phyloP scores from a whole-genome alignment of 2,888 invertebrate genomes.

The Elmis aenea region DNA sequence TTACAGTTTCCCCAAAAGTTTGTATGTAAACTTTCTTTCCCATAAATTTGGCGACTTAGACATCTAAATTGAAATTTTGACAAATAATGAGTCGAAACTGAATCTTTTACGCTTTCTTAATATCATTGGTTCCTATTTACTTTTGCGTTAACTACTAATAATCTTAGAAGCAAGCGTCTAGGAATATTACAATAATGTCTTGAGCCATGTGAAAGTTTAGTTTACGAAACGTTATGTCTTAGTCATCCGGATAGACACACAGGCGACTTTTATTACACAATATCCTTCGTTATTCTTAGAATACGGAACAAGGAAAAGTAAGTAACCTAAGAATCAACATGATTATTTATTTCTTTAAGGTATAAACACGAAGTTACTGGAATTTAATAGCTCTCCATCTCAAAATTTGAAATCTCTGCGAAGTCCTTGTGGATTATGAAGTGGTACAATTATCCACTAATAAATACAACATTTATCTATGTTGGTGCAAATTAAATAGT shows the following conservation, averaged over 20 bases:
- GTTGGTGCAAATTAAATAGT: no score
- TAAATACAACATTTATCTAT: no score
- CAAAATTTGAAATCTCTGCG: no score
- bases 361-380: neutral
- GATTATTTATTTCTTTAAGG: neutral
- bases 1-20: no score
- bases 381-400: neutral
- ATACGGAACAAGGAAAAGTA: neutral
- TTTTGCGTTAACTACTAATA: constrained; percentile 8
- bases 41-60: no score
- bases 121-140: constrained; percentile 8
- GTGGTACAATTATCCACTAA: no score
- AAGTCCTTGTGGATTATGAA: no score
- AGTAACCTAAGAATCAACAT: no score
- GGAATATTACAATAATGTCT: constrained; percentile 5
- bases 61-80: no score
- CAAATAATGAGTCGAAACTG: no score
- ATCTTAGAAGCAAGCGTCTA: constrained; percentile 4
- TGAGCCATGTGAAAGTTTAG: constrained; percentile 19
- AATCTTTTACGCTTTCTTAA: constrained; percentile 20
- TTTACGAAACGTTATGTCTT: constrained; percentile 17
- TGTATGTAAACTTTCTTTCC: no score
- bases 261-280: constrained; percentile 14
- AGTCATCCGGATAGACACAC: constrained; percentile 14
- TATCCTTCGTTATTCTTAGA: constrained; percentile 3